phyloP scores from a whole-genome alignment of 2,113 vertebrate species.

The Aplodontia rufa region DNA sequence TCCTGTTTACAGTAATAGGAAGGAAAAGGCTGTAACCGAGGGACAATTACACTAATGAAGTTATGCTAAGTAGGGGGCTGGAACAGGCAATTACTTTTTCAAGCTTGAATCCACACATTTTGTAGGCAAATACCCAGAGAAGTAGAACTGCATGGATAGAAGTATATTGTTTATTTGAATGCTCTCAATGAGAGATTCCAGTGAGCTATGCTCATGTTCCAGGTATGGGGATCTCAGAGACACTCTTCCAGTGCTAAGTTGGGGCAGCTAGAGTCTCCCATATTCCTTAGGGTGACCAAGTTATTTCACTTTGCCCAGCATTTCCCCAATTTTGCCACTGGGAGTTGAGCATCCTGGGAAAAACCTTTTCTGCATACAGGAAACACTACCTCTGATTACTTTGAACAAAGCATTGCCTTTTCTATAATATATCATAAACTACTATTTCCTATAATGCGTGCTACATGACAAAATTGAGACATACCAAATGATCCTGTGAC shows the following conservation, averaged over 20 bases:
- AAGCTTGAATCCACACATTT: neutral
- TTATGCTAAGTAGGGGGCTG: too few relatives aligned
- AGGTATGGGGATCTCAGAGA: neutral
- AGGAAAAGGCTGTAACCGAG: neutral
- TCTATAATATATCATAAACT: neutral
- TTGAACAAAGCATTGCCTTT: neutral
- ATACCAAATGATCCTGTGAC: neutral
- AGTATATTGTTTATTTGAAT: neutral
- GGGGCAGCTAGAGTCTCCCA: neutral
- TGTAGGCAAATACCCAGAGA: neutral
- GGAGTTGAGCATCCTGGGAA: neutral
- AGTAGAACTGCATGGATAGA: neutral
- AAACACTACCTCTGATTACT: neutral
- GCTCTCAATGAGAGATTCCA: neutral
- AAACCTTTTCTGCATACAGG: neutral
- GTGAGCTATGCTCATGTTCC: neutral
- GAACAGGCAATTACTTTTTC: neutral
- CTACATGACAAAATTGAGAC: neutral
- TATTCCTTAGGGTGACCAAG: fast-evolving
- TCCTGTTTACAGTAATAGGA: neutral
- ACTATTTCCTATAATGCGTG: neutral
- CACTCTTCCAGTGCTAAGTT: neutral
- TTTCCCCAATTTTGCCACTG: neutral
- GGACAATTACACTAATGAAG: neutral
- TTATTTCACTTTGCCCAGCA: neutral